Conservation (phyloP, 2,113 vertebrate genomes). For the Astur gentilis region DNA sequence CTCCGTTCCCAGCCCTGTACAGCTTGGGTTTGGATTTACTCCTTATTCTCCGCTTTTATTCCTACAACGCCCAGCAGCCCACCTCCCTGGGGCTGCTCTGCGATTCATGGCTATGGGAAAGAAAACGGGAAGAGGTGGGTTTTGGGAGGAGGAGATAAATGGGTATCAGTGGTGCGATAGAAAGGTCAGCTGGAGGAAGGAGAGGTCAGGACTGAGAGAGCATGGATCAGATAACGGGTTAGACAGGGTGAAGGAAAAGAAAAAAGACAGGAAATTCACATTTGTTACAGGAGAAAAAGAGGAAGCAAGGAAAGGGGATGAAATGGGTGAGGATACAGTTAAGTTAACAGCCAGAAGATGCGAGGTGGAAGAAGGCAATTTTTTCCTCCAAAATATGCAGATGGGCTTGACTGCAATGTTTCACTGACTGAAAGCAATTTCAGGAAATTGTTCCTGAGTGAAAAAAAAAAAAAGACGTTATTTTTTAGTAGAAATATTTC, state of each 20-base stretch:
- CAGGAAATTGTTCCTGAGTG: slow-evolving; percentile 6
- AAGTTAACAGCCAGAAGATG: neutral
- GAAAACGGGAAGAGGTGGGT: neutral
- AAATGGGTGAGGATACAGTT: slow-evolving; percentile 8
- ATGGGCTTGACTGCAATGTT: slow-evolving; percentile 6
- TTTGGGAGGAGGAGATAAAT: neutral
- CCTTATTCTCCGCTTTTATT: neutral
- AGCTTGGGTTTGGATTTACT: neutral
- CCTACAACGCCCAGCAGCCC: neutral
- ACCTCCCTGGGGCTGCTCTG: rapidly evolving
- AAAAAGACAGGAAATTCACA: slow-evolving; percentile 32
- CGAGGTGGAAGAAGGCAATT: neutral
- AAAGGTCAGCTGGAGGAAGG: slow-evolving; percentile 42
- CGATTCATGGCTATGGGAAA: neutral
- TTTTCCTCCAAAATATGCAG: slow-evolving; percentile 27
- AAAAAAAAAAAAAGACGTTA: neutral
- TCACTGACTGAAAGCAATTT: neutral
- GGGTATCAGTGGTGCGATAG: neutral
- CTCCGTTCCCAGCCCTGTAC: neutral
- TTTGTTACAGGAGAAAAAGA: slow-evolving; percentile 47
- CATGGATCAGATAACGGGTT: neutral
- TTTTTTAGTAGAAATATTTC: slow-evolving; percentile 13
- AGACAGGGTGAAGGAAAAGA: neutral
- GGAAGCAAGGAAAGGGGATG: slow-evolving; percentile 1
- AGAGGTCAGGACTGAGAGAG: neutral